Evolutionary conservation across 2,113 vertebrate genomes (phyloP).

Genomic region (Gambusia affinis): DNA sequence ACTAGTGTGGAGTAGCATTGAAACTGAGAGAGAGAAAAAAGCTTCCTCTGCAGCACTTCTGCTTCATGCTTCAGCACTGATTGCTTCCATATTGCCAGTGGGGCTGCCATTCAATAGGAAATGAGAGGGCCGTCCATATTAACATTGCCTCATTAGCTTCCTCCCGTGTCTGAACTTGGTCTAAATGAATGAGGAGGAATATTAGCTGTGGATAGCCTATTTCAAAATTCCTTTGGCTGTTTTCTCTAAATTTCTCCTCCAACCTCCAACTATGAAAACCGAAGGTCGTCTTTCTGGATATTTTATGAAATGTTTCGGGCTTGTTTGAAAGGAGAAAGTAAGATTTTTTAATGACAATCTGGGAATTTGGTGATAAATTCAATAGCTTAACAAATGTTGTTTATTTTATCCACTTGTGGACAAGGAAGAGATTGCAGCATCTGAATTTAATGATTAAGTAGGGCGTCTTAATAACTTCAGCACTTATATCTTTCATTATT

Average conservation of each 20-base stretch:
- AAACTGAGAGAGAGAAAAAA: background rate
- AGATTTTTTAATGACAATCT: background rate
- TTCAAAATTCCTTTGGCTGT: constrained; percentile 44
- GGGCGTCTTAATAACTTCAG: too few relatives aligned
- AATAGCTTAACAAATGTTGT: background rate
- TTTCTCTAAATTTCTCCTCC: constrained; percentile 16
- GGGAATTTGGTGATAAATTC: constrained; percentile 4
- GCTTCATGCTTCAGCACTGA: constrained; percentile 51
- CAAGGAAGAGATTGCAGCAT: too few relatives aligned
- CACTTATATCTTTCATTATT: too few relatives aligned
- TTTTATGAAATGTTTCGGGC: constrained; percentile 13
- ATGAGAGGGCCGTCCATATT: constrained; percentile 45
- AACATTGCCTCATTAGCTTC: constrained; percentile 59
- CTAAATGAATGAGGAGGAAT: constrained; percentile 28
- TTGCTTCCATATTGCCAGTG: constrained; percentile 62
- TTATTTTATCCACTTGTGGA: too few relatives aligned
- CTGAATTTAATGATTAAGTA: too few relatives aligned
- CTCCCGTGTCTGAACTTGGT: constrained; percentile 26
- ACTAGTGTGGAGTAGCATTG: constrained; percentile 6
- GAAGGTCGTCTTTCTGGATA: constrained; percentile 11
- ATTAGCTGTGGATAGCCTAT: constrained; percentile 25
- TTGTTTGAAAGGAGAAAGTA: background rate
- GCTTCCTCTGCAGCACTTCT: constrained; percentile 34
- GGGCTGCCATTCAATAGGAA: constrained; percentile 44
- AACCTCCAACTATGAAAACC: constrained; percentile 27